Evolutionary conservation across 2,113 vertebrate genomes (phyloP).

Genomic region (Cariama cristata): DNA sequence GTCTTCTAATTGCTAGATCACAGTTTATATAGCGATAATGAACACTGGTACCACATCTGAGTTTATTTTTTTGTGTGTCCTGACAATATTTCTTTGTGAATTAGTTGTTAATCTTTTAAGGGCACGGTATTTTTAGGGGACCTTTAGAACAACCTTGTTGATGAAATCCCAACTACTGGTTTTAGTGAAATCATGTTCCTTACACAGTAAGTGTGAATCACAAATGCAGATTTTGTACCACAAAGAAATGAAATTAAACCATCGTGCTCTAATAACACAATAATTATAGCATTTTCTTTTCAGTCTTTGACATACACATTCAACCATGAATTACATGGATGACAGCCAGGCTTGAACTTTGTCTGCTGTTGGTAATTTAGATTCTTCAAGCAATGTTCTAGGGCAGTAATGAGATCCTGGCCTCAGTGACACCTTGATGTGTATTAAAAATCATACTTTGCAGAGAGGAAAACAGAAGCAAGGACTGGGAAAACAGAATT

Average conservation of each 20-base stretch:
- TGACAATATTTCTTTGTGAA: background rate
- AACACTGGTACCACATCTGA: background rate
- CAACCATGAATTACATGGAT: background rate
- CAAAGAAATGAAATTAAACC: background rate
- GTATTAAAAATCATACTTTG: background rate
- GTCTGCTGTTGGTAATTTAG: background rate
- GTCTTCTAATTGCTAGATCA: background rate
- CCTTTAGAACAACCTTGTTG: background rate
- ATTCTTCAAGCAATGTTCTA: background rate
- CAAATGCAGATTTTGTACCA: background rate
- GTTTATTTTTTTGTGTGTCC: background rate
- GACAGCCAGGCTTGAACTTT: slow-evolving; percentile 3
- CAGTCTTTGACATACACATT: background rate
- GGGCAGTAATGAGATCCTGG: background rate
- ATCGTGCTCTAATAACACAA: background rate
- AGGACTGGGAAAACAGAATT: background rate
- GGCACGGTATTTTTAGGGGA: background rate
- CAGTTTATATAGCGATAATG: background rate
- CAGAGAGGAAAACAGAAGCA: background rate
- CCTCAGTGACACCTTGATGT: background rate
- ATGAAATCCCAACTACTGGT: background rate
- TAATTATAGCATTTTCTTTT: background rate
- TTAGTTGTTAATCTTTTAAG: background rate
- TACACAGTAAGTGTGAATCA: background rate
- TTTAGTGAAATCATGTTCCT: background rate